Evolutionary conservation across 2,113 vertebrate species (phyloP).

Genomic region (Dendropsophus ebraccatus): DNA sequence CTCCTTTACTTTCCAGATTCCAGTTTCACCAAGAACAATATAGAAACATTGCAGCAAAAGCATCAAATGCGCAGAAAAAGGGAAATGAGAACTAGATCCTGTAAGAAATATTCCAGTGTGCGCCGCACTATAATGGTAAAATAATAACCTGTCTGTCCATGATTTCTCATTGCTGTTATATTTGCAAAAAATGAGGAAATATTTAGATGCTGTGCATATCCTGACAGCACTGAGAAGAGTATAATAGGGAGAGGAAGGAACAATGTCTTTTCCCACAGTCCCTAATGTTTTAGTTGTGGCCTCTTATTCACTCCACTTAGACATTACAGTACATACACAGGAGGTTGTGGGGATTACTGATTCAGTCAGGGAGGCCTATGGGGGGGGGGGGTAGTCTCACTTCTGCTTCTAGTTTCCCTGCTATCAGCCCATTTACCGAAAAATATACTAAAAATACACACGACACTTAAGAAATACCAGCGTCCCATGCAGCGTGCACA

Average conservation of each 20-base stretch:
- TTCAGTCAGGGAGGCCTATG: neutral
- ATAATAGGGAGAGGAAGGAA: neutral
- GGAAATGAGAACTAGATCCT: neutral
- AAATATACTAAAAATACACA: conserved; percentile 48
- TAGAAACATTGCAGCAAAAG: neutral
- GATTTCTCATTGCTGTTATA: no score
- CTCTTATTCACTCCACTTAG: neutral
- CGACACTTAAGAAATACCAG: no score
- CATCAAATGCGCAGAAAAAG: neutral
- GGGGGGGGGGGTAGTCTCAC: conserved; percentile 46
- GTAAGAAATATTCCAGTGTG: neutral
- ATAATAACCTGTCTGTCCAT: no score
- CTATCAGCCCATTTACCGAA: conserved; percentile 37
- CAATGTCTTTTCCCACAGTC: neutral
- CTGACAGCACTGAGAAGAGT: neutral
- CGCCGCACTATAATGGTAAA: neutral
- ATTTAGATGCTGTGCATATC: neutral
- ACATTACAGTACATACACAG: neutral
- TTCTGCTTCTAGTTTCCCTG: conserved; percentile 56
- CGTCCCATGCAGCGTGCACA: neutral
- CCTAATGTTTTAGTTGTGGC: neutral
- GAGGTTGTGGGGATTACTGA: neutral
- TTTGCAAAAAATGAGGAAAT: no score
- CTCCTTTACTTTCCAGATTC: neutral
- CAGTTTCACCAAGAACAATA: neutral